These are phyloP conservation scores for Osmerus mordax DNA, from an alignment of 2,113 vertebrate species.

Conservation along the genomic window DNA sequence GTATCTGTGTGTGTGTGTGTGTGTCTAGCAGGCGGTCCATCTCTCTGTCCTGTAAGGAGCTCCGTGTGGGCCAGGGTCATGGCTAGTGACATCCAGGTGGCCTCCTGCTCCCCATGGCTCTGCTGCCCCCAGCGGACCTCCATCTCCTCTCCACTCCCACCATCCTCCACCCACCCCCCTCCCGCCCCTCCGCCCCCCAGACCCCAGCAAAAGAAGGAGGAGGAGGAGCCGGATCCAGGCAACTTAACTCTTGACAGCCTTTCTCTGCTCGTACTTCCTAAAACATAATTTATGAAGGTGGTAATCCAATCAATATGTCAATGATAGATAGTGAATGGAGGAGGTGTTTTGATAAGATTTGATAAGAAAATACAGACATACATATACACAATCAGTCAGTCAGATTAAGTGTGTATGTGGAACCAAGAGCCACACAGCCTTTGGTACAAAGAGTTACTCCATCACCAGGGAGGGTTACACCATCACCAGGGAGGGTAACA, in stretches of 20 bases:
- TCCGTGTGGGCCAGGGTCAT: slow-evolving; percentile 79
- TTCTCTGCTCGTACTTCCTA: slow-evolving; percentile 46
- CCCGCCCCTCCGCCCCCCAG: slow-evolving; percentile 32
- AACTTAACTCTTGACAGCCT: slow-evolving; percentile 48
- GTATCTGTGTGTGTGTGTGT: too few relatives aligned
- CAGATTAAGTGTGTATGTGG: too few relatives aligned
- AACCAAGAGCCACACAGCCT: too few relatives aligned
- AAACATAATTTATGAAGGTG: slow-evolving; percentile 54
- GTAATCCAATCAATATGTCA: slow-evolving; percentile 13
- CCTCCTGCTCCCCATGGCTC: slow-evolving; percentile 71
- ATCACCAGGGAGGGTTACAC: too few relatives aligned
- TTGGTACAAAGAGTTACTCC: too few relatives aligned
- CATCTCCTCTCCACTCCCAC: slow-evolving; percentile 61
- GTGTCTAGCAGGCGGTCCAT: slow-evolving; percentile 70
- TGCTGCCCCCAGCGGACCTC: slow-evolving; percentile 65
- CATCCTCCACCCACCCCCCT: slow-evolving; percentile 49
- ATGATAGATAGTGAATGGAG: not conserved
- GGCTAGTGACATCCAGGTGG: slow-evolving; percentile 79
- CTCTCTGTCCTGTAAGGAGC: slow-evolving; percentile 85
- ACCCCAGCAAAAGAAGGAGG: slow-evolving; percentile 28
- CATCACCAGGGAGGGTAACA: too few relatives aligned
- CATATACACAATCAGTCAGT: too few relatives aligned
- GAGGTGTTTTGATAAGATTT: not conserved
- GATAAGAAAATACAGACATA: not conserved
- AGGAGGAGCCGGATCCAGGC: slow-evolving; percentile 41